These are phyloP conservation scores for Dryobotodes eremita DNA, from an alignment of 2,888 invertebrate species.

Conservation along the genomic window DNA sequence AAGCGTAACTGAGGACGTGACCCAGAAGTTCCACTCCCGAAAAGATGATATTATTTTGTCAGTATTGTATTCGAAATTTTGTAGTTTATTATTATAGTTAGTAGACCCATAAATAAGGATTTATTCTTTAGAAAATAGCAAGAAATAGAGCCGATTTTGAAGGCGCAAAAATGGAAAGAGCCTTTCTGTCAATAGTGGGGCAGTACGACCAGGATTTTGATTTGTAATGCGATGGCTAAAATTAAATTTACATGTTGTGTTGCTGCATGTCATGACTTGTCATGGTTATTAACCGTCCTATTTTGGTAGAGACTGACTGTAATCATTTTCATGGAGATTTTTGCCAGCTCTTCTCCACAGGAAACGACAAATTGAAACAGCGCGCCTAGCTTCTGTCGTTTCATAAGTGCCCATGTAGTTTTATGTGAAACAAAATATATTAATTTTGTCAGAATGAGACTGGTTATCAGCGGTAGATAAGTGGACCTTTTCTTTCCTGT, in stretches of 20 bases:
- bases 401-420: background rate
- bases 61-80: too few species aligned
- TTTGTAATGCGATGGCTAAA: background rate
- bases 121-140: background rate
- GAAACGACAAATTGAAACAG: background rate
- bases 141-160: background rate
- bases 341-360: background rate
- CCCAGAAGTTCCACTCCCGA: constrained; percentile 38
- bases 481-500: constrained; percentile 18
- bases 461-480: background rate
- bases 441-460: background rate
- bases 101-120: background rate
- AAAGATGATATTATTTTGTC: background rate
- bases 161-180: background rate
- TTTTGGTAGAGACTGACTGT: background rate
- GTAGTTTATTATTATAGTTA: background rate
- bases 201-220: background rate
- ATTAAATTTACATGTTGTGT: background rate
- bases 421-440: background rate
- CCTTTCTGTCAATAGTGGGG: background rate
- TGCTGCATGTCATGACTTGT: background rate
- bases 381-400: background rate
- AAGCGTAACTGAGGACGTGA: constrained; percentile 49
- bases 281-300: too few species aligned
- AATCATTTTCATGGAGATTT: too few species aligned